phyloP scores from a whole-genome alignment of 2,888 invertebrate genomes.

The Drosophila putrida region DNA sequence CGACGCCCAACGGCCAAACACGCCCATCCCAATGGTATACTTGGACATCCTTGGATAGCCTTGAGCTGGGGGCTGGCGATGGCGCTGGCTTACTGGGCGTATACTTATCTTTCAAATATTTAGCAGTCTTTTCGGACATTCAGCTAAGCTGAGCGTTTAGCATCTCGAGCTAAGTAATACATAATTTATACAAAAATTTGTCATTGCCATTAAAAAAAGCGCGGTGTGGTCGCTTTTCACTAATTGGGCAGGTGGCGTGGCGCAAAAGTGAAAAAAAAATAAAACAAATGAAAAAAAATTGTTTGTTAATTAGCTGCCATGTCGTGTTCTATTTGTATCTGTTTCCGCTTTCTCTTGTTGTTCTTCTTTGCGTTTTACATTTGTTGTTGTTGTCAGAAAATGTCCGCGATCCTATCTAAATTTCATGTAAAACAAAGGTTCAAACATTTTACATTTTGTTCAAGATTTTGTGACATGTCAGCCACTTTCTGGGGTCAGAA shows the following conservation, averaged over 20 bases:
- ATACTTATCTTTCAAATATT: slow-evolving; percentile 75
- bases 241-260: slow-evolving; percentile 74
- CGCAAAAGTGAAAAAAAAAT: slow-evolving; percentile 16
- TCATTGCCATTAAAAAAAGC: slow-evolving; percentile 73
- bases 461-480: slow-evolving; percentile 66
- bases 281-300: slow-evolving; percentile 20
- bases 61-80: slow-evolving; percentile 7
- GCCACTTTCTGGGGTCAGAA: slow-evolving; percentile 5
- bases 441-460: slow-evolving; percentile 59
- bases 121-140: slow-evolving; percentile 52
- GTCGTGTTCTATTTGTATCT: slow-evolving; percentile 58
- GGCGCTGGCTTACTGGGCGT: slow-evolving; percentile 41
- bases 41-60: slow-evolving; percentile 12
- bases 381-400: slow-evolving; percentile 1
- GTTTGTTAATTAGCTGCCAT: slow-evolving; percentile 77
- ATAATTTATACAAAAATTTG: slow-evolving; percentile 79
- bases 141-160: slow-evolving; percentile 50
- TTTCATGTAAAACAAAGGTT: slow-evolving; percentile 70
- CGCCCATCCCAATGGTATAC: slow-evolving; percentile 44
- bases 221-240: slow-evolving; percentile 45
- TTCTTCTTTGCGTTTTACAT: slow-evolving; percentile 3
- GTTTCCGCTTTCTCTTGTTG: slow-evolving; percentile 14
- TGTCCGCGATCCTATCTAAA: slow-evolving; percentile 66
- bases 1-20: slow-evolving; percentile 19
- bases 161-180: slow-evolving; percentile 60